Percentiles rank a stretch among this genome's conserved stretches.
Conservation (phyloP, 2,797 vertebrate genomes). For the Acipenser ruthenus region DNA sequence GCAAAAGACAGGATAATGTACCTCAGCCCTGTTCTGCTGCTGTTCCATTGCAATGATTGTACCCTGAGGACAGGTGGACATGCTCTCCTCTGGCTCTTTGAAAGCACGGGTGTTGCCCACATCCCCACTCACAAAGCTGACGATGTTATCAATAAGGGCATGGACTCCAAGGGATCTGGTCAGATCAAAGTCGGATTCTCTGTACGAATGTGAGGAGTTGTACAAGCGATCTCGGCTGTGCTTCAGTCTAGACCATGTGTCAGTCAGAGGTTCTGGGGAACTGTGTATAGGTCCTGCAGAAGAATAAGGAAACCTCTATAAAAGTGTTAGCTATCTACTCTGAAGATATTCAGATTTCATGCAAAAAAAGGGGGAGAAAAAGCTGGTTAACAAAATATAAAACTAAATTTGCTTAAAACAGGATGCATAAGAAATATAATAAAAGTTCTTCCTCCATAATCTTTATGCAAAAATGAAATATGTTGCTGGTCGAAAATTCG, state of each 20-base stretch:
- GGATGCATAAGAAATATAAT: constrained; percentile 5
- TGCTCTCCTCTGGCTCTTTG: constrained; percentile 88
- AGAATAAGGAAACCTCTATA: not conserved
- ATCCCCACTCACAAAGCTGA: constrained; percentile 90
- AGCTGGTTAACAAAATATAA: not conserved
- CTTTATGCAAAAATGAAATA: constrained; percentile 11
- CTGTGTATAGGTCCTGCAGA: constrained; percentile 49
- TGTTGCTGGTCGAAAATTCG: constrained; percentile 22
- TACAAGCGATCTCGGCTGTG: constrained; percentile 73
- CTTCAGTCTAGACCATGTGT: constrained; percentile 82
- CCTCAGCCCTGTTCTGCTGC: constrained; percentile 89
- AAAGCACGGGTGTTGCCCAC: constrained; percentile 82
- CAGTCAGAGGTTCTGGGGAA: constrained; percentile 65
- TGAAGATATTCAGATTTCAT: too few species aligned
- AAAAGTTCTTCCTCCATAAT: constrained; percentile 15
- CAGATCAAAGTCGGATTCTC: constrained; percentile 80
- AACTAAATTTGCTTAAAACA: constrained; percentile 14
- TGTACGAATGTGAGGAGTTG: constrained; percentile 66
- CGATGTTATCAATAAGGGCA: constrained; percentile 86
- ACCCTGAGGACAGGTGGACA: constrained; percentile 90
- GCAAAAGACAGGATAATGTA: constrained; percentile 25
- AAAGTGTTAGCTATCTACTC: too few species aligned
- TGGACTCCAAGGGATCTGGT: constrained; percentile 78
- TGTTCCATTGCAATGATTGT: constrained; percentile 89
- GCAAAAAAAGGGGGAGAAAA: not conserved